Conservation (phyloP, 2,113 vertebrate species). For the Forbesichthys agassizii region DNA sequence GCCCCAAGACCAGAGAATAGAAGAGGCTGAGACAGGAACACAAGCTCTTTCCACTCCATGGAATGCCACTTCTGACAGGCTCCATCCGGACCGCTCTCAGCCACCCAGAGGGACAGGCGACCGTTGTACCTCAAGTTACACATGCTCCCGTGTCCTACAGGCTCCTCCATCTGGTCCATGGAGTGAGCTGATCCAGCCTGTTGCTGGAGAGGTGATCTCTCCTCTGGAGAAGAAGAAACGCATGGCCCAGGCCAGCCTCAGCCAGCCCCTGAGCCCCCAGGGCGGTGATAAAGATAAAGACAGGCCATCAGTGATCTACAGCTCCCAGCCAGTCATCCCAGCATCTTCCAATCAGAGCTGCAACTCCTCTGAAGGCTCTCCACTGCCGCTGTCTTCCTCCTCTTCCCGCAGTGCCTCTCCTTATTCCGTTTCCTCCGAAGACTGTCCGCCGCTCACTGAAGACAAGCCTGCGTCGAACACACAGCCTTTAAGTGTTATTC, state of each 20-base stretch:
- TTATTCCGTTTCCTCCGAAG: conserved; percentile 76
- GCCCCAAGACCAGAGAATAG: conserved; percentile 43
- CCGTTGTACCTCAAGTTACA: conserved; percentile 42
- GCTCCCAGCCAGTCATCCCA: conserved; percentile 63
- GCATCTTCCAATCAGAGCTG: conserved; percentile 49
- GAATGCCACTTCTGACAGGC: conserved; percentile 49
- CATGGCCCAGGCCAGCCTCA: conserved; percentile 86
- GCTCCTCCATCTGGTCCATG: conserved; percentile 51
- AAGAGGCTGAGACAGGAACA: conserved; percentile 51
- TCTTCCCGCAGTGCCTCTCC: conserved; percentile 75
- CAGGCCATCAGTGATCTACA: conserved; percentile 77
- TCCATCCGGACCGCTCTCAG: conserved; percentile 35
- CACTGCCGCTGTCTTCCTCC: conserved; percentile 69
- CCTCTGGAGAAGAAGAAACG: conserved; percentile 95
- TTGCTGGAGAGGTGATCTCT: conserved; percentile 84
- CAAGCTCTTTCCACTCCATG: conserved; percentile 52
- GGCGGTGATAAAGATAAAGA: conserved; percentile 63
- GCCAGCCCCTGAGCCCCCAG: conserved; percentile 24
- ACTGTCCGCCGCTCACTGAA: conserved; percentile 35
- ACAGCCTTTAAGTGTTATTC: conserved; percentile 23
- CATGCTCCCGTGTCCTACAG: conserved; percentile 67
- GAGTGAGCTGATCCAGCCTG: conserved; percentile 65
- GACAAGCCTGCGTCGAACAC: conserved; percentile 40
- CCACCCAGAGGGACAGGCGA: conserved; percentile 31
- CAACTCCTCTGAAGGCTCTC: conserved; percentile 74